Conservation (phyloP, 2,797 vertebrate species). For the Miichthys miiuy region DNA sequence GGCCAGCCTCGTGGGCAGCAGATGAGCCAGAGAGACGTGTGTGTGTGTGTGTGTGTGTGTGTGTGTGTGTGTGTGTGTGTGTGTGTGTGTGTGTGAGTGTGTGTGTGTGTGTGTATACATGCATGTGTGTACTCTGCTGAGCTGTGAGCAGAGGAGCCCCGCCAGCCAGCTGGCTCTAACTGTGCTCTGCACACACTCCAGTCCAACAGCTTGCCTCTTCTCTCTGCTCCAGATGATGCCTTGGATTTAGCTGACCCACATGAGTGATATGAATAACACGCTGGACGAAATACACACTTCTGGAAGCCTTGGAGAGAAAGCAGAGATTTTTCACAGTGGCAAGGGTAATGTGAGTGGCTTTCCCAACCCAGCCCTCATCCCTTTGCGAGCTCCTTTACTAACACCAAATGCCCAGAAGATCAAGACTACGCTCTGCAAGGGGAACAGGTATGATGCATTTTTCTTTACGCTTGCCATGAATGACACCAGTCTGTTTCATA, state of each 20-base stretch:
- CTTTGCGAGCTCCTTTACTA: slow-evolving; percentile 75
- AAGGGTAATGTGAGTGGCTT: slow-evolving; percentile 78
- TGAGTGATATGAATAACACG: slow-evolving; percentile 86
- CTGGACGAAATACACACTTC: slow-evolving; percentile 82
- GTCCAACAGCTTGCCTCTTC: slow-evolving; percentile 68
- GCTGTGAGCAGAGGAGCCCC: slow-evolving; percentile 72
- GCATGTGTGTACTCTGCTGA: slow-evolving; percentile 58
- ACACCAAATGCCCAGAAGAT: slow-evolving; percentile 75
- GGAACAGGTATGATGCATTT: slow-evolving; percentile 80
- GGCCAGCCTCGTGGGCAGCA: slow-evolving; percentile 82
- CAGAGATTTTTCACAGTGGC: slow-evolving; percentile 82
- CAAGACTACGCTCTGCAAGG: slow-evolving; percentile 72
- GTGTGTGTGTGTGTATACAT: slow-evolving; percentile 49
- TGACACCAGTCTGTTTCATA: slow-evolving; percentile 12
- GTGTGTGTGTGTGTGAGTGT: no score
- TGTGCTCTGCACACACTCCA: slow-evolving; percentile 67
- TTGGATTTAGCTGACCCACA: slow-evolving; percentile 83
- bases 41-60: slow-evolving; percentile 43
- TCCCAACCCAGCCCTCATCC: slow-evolving; percentile 77
- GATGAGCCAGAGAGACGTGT: slow-evolving; percentile 68
- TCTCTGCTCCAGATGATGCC: slow-evolving; percentile 85
- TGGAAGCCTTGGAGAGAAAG: slow-evolving; percentile 81
- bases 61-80: slow-evolving; percentile 45
- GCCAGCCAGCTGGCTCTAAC: slow-evolving; percentile 67
- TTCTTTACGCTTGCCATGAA: slow-evolving; percentile 27